A percentile compares a stretch with the other conserved stretches of the same genome.
phyloP scores from a whole-genome alignment of 2,113 vertebrate species.

The Pygoscelis adeliae region DNA sequence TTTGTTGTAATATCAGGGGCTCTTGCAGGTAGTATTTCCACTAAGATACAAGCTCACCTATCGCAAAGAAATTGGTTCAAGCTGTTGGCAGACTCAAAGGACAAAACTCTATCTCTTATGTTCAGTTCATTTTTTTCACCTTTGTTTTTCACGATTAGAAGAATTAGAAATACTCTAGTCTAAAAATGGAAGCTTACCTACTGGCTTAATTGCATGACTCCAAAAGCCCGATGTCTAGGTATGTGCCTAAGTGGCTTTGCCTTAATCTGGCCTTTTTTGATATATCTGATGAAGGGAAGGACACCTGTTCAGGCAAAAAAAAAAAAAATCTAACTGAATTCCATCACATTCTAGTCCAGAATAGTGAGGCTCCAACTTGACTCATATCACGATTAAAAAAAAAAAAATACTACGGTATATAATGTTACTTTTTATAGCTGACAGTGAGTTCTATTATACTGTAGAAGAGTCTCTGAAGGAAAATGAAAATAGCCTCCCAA shows the following conservation, averaged over 20 bases:
- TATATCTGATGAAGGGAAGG: background rate
- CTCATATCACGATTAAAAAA: background rate
- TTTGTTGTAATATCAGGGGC: background rate
- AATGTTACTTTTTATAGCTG: conserved; percentile 37
- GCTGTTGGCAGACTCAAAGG: background rate
- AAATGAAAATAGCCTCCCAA: conserved; percentile 47
- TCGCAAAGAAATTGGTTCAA: background rate
- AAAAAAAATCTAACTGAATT: background rate
- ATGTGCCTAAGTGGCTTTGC: background rate
- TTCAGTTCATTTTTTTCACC: background rate
- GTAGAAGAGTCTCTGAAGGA: conserved; percentile 9
- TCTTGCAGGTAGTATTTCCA: background rate
- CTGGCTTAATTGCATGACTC: background rate
- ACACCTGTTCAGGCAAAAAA: background rate
- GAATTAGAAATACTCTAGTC: background rate
- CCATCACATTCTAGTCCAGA: background rate
- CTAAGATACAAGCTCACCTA: background rate
- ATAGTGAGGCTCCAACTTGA: conserved; percentile 1
- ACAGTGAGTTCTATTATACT: conserved; percentile 49
- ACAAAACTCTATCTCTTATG: background rate
- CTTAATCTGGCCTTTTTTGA: background rate
- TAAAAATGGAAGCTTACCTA: background rate
- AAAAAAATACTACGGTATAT: conserved; percentile 21
- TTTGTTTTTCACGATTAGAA: background rate
- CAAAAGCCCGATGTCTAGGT: background rate